Evolutionary conservation across 1,140 invertebrate genomes (phyloP).

Genomic region (Fopius arisanus): DNA sequence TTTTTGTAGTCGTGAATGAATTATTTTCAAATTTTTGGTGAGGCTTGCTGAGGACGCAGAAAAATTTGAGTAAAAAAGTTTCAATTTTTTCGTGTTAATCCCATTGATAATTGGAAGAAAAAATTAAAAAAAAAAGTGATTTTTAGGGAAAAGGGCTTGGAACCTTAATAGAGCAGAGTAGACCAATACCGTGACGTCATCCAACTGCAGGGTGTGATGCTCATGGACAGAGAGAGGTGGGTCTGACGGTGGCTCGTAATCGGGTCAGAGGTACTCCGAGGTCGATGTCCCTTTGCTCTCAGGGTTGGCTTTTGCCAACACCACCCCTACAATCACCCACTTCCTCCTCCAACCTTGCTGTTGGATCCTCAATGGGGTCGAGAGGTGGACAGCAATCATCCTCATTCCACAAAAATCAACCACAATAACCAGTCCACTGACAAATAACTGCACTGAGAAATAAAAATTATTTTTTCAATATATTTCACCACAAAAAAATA

Average conservation of each 20-base stretch:
- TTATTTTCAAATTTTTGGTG: too few species aligned
- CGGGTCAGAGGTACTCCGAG: slow-evolving; percentile 46
- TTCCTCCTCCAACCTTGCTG: slow-evolving; percentile 15
- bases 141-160: not conserved
- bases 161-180: not conserved
- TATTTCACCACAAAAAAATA: too few species aligned
- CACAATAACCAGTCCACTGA: not conserved
- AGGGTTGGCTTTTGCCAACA: slow-evolving; percentile 20
- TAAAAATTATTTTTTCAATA: too few species aligned
- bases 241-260: slow-evolving; percentile 42
- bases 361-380: slow-evolving; percentile 28
- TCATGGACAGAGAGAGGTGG: slow-evolving; percentile 30
- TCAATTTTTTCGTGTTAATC: too few species aligned
- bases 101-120: too few species aligned
- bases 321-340: slow-evolving; percentile 5
- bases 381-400: not conserved
- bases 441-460: too few species aligned
- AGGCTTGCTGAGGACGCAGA: too few species aligned
- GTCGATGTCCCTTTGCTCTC: slow-evolving; percentile 32
- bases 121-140: too few species aligned
- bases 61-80: too few species aligned
- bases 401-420: not conserved
- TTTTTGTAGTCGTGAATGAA: too few species aligned
- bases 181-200: slow-evolving; percentile 21
- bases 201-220: slow-evolving; percentile 29